Evolutionary conservation across 2,888 invertebrate species (phyloP).

Genomic region (Pterostichus niger): DNA sequence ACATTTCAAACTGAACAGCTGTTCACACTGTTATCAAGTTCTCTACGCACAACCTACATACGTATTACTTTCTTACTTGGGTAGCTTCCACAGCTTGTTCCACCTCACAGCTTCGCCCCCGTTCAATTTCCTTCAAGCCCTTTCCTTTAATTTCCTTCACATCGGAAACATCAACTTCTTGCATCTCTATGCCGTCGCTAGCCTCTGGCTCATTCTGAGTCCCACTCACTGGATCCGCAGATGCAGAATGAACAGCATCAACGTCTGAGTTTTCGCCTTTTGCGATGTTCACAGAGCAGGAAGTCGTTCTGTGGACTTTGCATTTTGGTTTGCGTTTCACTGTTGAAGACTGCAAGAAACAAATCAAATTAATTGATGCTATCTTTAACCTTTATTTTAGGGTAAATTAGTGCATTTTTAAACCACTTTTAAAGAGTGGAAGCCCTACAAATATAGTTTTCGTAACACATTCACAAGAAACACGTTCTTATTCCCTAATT

Average conservation of each 20-base stretch:
- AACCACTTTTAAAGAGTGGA: too few species aligned
- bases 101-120: not conserved
- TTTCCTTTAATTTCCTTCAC: constrained; percentile 39
- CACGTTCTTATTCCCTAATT: too few species aligned
- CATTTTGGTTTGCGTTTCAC: constrained; percentile 68
- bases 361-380: not conserved
- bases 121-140: not conserved
- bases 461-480: too few species aligned
- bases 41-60: too few species aligned
- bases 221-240: not conserved
- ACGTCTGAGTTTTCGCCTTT: constrained; percentile 48
- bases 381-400: not conserved
- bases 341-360: constrained; percentile 58
- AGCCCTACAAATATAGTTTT: too few species aligned
- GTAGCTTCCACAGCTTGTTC: constrained; percentile 62
- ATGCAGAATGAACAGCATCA: not conserved
- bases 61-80: not conserved
- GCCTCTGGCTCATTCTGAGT: not conserved
- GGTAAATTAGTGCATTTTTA: not conserved
- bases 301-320: constrained; percentile 78
- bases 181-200: not conserved
- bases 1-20: too few species aligned
- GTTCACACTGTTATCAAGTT: too few species aligned
- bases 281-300: constrained; percentile 55
- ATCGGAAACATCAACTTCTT: constrained; percentile 9